These are phyloP conservation scores for Anguilla marmorata DNA, from an alignment of 2,797 vertebrate species.

Conservation along the genomic window DNA sequence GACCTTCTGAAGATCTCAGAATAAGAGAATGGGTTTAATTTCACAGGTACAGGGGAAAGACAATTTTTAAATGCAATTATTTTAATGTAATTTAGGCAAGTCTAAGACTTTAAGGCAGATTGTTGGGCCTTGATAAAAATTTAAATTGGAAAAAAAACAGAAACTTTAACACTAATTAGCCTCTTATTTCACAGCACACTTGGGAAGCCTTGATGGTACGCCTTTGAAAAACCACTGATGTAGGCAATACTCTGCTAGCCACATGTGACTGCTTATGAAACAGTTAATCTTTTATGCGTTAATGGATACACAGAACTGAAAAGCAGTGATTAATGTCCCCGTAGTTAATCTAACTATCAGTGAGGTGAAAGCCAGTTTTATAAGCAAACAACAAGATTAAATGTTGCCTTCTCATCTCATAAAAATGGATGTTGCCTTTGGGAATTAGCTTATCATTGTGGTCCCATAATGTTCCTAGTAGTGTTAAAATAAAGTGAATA, in stretches of 20 bases:
- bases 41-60: not conserved
- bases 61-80: not conserved
- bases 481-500: slow-evolving; percentile 23
- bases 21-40: not conserved
- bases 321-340: slow-evolving; percentile 29
- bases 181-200: slow-evolving; percentile 6
- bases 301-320: not conserved
- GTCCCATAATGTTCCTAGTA: slow-evolving; percentile 29
- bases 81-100: not conserved
- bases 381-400: slow-evolving; percentile 40
- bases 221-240: not conserved
- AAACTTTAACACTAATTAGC: not conserved
- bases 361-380: slow-evolving; percentile 38
- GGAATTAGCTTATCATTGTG: slow-evolving; percentile 28
- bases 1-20: not conserved
- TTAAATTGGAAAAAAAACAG: not conserved
- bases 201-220: not conserved
- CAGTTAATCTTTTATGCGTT: slow-evolving; percentile 24
- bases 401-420: slow-evolving; percentile 24
- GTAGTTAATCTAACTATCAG: slow-evolving; percentile 41
- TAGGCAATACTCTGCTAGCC: not conserved
- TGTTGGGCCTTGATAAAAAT: not conserved
- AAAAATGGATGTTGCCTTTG: slow-evolving; percentile 30
- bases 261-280: slow-evolving; percentile 10
- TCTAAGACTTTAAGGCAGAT: not conserved